Conservation (phyloP, 23 tunicate species). For the Diplosoma virens region DNA sequence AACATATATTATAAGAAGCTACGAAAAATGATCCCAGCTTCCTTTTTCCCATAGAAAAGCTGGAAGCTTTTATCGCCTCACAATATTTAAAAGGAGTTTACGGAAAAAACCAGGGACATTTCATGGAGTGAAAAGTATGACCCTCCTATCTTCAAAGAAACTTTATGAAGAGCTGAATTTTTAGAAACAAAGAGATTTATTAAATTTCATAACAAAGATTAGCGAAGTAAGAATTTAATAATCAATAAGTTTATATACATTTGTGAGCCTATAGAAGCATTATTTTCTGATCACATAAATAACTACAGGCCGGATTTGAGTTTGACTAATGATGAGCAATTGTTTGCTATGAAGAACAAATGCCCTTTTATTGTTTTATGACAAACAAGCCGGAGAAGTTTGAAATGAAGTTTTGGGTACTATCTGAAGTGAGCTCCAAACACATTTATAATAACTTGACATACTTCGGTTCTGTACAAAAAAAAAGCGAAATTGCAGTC, state of each 20-base stretch:
- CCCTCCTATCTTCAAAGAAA: constrained; percentile 17
- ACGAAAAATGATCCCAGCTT: constrained; percentile 6
- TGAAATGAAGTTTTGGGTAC: neutral
- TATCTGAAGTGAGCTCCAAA: constrained; percentile 10
- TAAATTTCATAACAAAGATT: constrained; percentile 23
- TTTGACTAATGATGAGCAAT: constrained; percentile 11
- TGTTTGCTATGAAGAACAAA: constrained; percentile 17
- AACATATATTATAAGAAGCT: constrained; percentile 19
- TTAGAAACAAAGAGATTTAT: constrained; percentile 3
- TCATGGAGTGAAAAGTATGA: constrained; percentile 20
- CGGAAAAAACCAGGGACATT: constrained; percentile 25
- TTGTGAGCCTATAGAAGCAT: constrained; percentile 8
- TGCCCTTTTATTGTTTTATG: constrained; percentile 22
- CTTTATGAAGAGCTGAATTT: constrained; percentile 1
- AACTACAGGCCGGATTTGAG: constrained; percentile 23
- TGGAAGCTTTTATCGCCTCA: constrained; percentile 22
- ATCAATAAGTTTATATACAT: neutral
- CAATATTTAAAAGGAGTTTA: constrained; percentile 7
- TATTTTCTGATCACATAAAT: neutral
- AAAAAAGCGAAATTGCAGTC: neutral
- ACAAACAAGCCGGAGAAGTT: constrained; percentile 16
- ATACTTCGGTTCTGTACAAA: constrained; percentile 13
- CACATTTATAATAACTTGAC: constrained; percentile 9
- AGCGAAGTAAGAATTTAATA: neutral
- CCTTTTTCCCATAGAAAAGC: constrained; percentile 11